These are phyloP conservation scores for Spodoptera frugiperda DNA, from an alignment of 1,140 invertebrate genomes.

Conservation along the genomic window DNA sequence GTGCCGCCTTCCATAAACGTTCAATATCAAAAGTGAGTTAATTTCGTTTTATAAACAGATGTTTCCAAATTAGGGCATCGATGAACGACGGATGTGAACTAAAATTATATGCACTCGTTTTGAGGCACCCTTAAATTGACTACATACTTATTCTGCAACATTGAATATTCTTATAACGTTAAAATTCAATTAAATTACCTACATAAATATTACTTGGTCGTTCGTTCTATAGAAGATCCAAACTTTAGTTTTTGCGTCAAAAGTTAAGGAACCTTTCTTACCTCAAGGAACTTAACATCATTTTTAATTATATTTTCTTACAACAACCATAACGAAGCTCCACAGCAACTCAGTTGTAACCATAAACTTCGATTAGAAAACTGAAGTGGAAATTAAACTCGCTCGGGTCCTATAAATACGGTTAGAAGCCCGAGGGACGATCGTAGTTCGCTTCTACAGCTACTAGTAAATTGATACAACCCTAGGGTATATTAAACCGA, in stretches of 20 bases:
- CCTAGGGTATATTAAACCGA: conserved; percentile 65
- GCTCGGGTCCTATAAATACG: conserved; percentile 70
- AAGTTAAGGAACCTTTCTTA: no score
- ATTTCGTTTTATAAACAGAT: not conserved
- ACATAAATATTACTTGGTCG: no score
- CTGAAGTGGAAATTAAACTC: conserved; percentile 58
- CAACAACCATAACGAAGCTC: not conserved
- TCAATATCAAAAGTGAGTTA: conserved; percentile 11
- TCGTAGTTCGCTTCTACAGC: conserved; percentile 65
- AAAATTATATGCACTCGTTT: conserved; percentile 5
- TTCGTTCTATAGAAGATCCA: no score
- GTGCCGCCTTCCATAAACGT: not conserved
- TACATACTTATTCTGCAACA: not conserved
- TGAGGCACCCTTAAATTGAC: not conserved
- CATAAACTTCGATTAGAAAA: conserved; percentile 59
- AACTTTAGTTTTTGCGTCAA: no score
- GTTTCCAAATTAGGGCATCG: conserved; percentile 18
- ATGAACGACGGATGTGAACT: not conserved
- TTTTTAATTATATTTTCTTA: conserved; percentile 20
- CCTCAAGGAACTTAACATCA: not conserved
- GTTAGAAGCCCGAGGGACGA: conserved; percentile 63
- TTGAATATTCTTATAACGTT: not conserved
- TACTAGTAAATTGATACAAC: conserved; percentile 76
- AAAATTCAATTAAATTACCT: no score
- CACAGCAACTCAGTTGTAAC: conserved; percentile 9